Evolutionary conservation across 2,113 vertebrate genomes (phyloP).

Genomic region (Antechinus stuartii): DNA sequence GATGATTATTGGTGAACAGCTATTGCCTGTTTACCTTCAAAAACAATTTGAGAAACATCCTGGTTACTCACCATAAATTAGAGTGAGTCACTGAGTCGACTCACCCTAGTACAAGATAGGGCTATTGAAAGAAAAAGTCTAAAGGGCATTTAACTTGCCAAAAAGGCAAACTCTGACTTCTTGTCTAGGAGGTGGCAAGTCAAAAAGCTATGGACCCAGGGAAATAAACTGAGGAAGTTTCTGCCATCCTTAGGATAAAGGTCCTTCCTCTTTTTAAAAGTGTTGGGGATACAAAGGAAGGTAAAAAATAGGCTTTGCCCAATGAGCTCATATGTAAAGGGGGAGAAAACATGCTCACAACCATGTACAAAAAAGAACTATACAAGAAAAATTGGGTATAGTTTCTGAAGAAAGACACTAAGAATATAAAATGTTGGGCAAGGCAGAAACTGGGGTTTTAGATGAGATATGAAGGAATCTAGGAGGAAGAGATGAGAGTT

Average conservation of each 20-base stretch:
- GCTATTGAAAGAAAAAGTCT: background rate
- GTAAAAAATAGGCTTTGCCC: background rate
- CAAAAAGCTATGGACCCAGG: background rate
- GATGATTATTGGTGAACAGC: background rate
- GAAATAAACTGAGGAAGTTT: background rate
- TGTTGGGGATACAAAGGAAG: background rate
- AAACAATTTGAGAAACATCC: background rate
- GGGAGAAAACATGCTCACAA: background rate
- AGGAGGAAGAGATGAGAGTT: background rate
- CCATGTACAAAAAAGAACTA: background rate
- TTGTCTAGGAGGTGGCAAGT: background rate
- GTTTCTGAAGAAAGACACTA: background rate
- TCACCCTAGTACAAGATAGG: background rate
- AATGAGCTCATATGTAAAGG: background rate
- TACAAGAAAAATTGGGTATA: background rate
- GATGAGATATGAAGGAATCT: background rate
- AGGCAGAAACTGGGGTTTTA: background rate
- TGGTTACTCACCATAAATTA: background rate
- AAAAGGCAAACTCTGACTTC: background rate
- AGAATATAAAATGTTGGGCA: background rate
- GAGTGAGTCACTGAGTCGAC: background rate
- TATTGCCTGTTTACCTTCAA: background rate
- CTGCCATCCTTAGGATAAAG: background rate
- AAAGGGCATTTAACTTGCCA: background rate
- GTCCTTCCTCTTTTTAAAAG: background rate